Conservation (phyloP, 2,113 vertebrate genomes). For the Panthera tigris region DNA sequence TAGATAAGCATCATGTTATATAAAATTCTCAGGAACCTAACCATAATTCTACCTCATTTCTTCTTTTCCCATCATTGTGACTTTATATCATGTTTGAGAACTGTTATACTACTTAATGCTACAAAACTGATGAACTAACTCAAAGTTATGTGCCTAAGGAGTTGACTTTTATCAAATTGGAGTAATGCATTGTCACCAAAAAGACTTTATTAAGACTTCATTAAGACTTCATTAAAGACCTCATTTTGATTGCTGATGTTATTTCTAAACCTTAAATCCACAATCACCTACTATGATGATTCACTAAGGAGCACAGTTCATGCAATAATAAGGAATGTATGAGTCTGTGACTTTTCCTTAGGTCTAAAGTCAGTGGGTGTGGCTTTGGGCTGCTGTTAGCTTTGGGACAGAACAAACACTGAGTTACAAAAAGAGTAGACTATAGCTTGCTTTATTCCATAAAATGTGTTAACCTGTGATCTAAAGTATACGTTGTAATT, state of each 20-base stretch:
- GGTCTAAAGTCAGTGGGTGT: not conserved
- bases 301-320: not conserved
- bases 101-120: not conserved
- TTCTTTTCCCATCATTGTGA: not conserved
- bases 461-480: not conserved
- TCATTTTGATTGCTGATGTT: not conserved
- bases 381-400: not conserved
- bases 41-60: not conserved
- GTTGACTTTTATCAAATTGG: not conserved
- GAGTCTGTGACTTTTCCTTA: constrained; percentile 33
- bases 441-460: not conserved
- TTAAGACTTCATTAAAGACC: not conserved
- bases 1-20: not conserved
- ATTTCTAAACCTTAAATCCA: constrained; percentile 6
- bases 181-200: not conserved
- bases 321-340: not conserved
- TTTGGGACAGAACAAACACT: not conserved
- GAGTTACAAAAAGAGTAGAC: not conserved
- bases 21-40: not conserved
- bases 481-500: not conserved
- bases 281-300: not conserved
- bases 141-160: not conserved
- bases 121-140: not conserved
- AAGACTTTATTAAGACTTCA: constrained; percentile 25
- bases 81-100: not conserved